phyloP scores from a whole-genome alignment of 2,113 vertebrate genomes.

The Tupaia chinensis region DNA sequence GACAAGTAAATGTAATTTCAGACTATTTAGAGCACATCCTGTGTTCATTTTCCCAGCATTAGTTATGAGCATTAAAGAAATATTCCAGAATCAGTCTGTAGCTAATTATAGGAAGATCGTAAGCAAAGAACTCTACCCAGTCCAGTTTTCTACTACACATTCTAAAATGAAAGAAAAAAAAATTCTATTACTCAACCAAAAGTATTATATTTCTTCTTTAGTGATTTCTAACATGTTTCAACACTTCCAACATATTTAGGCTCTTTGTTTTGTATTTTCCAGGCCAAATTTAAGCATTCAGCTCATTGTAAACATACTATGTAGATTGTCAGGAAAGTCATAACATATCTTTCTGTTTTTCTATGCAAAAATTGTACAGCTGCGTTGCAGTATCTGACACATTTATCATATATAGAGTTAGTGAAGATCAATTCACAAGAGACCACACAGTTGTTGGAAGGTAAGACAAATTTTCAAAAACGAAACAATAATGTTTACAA shows the following conservation, averaged over 20 bases:
- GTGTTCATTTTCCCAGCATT: background rate
- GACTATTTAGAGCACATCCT: background rate
- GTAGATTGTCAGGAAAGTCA: too few relatives aligned
- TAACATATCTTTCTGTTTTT: too few relatives aligned
- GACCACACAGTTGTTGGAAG: background rate
- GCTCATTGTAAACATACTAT: background rate
- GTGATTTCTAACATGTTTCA: background rate
- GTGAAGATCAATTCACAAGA: background rate
- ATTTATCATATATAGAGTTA: background rate
- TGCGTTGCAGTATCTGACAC: background rate
- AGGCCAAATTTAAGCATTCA: background rate
- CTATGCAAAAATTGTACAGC: background rate
- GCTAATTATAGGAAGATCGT: background rate
- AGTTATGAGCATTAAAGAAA: background rate
- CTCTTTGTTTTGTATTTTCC: conserved; percentile 36
- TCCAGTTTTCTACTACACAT: background rate
- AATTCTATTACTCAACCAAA: background rate
- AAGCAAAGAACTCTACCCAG: background rate
- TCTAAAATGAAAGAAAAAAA: background rate
- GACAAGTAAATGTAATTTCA: background rate
- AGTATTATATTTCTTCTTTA: background rate
- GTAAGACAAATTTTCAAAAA: background rate
- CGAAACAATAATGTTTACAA: background rate
- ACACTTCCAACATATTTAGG: background rate
- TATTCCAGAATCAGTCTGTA: background rate